Conservation (phyloP, 2,888 invertebrate genomes). For the Tineola bisselliella region DNA sequence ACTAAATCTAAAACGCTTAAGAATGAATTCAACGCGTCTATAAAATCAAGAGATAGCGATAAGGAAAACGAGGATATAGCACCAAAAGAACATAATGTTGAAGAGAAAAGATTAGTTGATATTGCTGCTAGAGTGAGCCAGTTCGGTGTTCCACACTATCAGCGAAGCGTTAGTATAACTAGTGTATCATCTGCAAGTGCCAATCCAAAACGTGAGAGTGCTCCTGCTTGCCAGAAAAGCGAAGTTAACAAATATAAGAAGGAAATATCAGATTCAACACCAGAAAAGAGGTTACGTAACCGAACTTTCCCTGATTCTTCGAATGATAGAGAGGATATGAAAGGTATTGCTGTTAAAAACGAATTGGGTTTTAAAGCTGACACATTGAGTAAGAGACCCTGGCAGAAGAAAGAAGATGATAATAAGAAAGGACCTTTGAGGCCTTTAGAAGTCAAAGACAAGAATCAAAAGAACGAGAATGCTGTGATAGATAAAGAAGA, state of each 20-base stretch:
- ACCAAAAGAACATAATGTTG: slow-evolving; percentile 33
- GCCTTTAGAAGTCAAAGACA: slow-evolving; percentile 41
- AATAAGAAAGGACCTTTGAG: slow-evolving; percentile 32
- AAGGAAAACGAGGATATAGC: slow-evolving; percentile 72
- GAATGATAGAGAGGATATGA: slow-evolving; percentile 57
- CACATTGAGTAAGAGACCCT: slow-evolving; percentile 50
- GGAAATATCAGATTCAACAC: slow-evolving; percentile 61
- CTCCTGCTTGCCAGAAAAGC: slow-evolving; percentile 42
- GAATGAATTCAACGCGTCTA: slow-evolving; percentile 61
- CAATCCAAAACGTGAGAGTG: slow-evolving; percentile 51
- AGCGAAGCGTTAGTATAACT: slow-evolving; percentile 53
- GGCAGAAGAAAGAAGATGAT: slow-evolving; percentile 47
- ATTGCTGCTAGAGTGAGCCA: slow-evolving; percentile 55
- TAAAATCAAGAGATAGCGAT: slow-evolving; percentile 74
- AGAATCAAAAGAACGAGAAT: slow-evolving; percentile 32
- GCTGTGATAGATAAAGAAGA: slow-evolving; percentile 53
- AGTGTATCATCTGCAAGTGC: slow-evolving; percentile 29
- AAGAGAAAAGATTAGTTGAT: slow-evolving; percentile 44
- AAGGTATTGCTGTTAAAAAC: slow-evolving; percentile 41
- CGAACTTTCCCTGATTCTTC: slow-evolving; percentile 61
- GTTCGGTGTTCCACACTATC: slow-evolving; percentile 53
- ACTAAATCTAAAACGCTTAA: slow-evolving; percentile 45
- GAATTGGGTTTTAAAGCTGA: slow-evolving; percentile 57
- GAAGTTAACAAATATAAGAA: slow-evolving; percentile 61
- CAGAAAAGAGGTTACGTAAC: slow-evolving; percentile 57